A percentile compares a stretch with the other conserved stretches of the same genome.
Conservation (phyloP, 2,113 vertebrate genomes). For the Erythrocebus patas region DNA sequence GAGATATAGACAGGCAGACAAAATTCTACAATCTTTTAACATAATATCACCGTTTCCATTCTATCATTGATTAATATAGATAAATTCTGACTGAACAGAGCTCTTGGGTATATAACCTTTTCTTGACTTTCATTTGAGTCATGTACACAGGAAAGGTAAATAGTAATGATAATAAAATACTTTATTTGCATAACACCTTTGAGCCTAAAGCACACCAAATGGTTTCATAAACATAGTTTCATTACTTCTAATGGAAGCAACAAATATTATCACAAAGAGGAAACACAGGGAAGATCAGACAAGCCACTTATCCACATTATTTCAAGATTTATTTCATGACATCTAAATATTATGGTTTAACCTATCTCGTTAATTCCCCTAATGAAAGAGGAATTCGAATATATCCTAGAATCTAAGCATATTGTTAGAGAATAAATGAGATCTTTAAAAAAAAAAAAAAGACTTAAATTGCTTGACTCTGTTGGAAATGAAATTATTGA, state of each 20-base stretch:
- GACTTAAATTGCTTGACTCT: background rate
- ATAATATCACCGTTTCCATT: background rate
- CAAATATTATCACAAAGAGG: background rate
- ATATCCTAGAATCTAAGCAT: background rate
- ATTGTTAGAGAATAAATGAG: background rate
- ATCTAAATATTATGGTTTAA: background rate
- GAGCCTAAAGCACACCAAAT: background rate
- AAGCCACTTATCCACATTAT: background rate
- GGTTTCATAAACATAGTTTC: background rate
- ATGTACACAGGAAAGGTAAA: background rate
- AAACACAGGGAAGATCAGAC: background rate
- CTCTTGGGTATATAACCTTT: background rate
- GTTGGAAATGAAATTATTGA: background rate
- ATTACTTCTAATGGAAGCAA: background rate
- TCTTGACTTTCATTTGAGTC: background rate
- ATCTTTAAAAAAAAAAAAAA: background rate
- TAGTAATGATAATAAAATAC: background rate
- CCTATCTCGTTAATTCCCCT: background rate
- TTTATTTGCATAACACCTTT: background rate
- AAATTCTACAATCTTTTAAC: background rate
- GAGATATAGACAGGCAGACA: background rate
- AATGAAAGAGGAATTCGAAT: background rate
- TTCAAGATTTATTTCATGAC: background rate
- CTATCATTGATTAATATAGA: conserved; percentile 3
- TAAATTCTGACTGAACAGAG: background rate